Evolutionary conservation across 2,797 vertebrate genomes (phyloP), one percentile per base, ranked within the genome.

Genomic region (Xerus rutilus): DNA sequence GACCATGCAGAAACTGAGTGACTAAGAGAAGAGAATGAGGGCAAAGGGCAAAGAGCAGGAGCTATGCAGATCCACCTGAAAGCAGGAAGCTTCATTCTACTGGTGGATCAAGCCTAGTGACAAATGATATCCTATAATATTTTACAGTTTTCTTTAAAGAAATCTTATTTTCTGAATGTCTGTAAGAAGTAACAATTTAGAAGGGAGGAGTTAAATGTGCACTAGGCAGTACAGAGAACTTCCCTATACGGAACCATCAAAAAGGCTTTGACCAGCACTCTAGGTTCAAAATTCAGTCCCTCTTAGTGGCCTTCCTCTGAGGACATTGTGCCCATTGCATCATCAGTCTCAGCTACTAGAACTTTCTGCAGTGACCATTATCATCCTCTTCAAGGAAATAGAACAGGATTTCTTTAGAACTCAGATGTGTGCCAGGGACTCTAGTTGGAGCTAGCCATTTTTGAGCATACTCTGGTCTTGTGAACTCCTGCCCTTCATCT

Each of bases 221-320:
- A 3, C 7, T 35, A 10, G 1, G 4, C 11, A 64, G 20, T 30
- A 70, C 47, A 5, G 13, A 39, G 25, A 39, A 35, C 30, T 77
- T 13, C 17, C 9, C 10, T 11, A 14, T 35, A 39, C 28, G 15
- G 17, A 52, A 5, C 1, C 3, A 9, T 45, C 11, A 11, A 47
- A 47, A 43, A 72, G 10, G 4, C 21, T 57, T 45, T 47, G 30
- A 35, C 35, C 45, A 57, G 35, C 83, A 15, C 47, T 73, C 17
- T 69, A 43, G 64, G n/a, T 70, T 92, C 83, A 93, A 83, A 92
- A 82, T 79, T 35, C 7, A 83, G 64, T n/a, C 28, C 21, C 54
- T 12, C 62, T 57, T 49, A 5, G 13, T 89, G 39, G 18, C 13
- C 89, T 39, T 89, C 23, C 13, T 86, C 12, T 82, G 43, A 78